Evolutionary conservation across 2,888 invertebrate species (phyloP), one percentile per base, ranked within the genome.

Genomic region (Melieria picta): DNA sequence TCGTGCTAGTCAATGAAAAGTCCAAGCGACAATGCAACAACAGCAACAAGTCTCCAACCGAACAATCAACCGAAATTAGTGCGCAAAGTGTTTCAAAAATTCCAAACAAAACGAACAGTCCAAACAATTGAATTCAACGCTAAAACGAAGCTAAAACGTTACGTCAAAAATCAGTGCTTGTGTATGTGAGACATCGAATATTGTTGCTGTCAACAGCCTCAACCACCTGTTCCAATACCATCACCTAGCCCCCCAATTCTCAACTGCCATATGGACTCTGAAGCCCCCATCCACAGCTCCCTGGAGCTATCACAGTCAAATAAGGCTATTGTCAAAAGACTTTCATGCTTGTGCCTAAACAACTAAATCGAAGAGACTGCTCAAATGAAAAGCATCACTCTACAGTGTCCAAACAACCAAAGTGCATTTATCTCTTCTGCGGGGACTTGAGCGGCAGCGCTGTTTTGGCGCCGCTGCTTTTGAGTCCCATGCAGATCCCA

Each of bases 361-460:
- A 55, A 47, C 61, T 55, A 43, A 55, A 47, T 45, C 42, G 55
- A 65, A 55, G 43, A 55, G 45, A 65, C 52, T 65, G 52, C n/a
- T 65, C 50, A 65, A 65, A 43, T 2, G 52, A 55, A 52, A 46
- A 52, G 42, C n/a, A 57, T 30, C 52, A 43, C 3, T 50, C 45
- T 16, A 43, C 30, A 47, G 4, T 6, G 47, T 16, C 13, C 52
- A n/a, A 52, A 52, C 5, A 52, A 52, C n/a, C 52, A 47, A 58
- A 58, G 66, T 63, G 56, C 69, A 69, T 56, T 43, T 62, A 30
- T 69, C 56, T 55, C 11, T 45, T 62, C 55, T 55, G 11, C 47
- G 46, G 63, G 69, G 69, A 69, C 63, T 69, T 63, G 62, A 69
- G 69, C 63, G 6, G 42, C 30, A 56, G 47, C 1, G 30, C 30